A percentile compares a stretch with the other conserved stretches of the same genome.
Conservation (phyloP, 2,797 vertebrate genomes). For the Enteromius unitaeniatus region DNA sequence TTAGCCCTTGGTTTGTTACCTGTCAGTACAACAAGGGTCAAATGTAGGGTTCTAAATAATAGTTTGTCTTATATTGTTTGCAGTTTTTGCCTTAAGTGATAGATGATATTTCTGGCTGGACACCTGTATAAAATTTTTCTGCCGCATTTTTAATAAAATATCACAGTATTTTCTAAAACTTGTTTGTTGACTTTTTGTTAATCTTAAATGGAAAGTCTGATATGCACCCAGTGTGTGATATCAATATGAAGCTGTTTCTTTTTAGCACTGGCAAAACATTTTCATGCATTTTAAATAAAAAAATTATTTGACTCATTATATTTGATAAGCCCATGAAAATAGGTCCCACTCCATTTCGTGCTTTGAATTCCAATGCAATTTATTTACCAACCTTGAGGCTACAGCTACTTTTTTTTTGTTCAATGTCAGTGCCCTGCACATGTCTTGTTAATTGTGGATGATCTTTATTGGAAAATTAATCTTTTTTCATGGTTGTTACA, state of each 20-base stretch:
- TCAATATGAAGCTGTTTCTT: not conserved
- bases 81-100: constrained; percentile 96
- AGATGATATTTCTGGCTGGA: constrained; percentile 96
- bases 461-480: not conserved
- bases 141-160: constrained; percentile 99
- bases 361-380: not conserved
- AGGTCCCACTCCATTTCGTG: not conserved
- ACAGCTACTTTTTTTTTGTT: too few relatives aligned
- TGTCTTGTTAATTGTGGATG: not conserved
- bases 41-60: constrained; percentile 76
- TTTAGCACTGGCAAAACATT: not conserved
- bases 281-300: not conserved
- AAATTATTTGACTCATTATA: not conserved
- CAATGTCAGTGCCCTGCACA: not conserved
- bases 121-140: constrained; percentile 97
- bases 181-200: constrained; percentile 47
- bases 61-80: constrained; percentile 88
- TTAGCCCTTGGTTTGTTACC: constrained; percentile 83
- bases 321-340: not conserved
- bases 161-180: constrained; percentile 97
- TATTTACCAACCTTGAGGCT: not conserved
- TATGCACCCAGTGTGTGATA: not conserved
- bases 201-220: not conserved
- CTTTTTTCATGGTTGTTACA: constrained; percentile 9
- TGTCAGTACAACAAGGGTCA: constrained; percentile 84